These are phyloP conservation scores for Ctenoplectra terminalis DNA, from an alignment of 1,140 invertebrate genomes.

Conservation along the genomic window DNA sequence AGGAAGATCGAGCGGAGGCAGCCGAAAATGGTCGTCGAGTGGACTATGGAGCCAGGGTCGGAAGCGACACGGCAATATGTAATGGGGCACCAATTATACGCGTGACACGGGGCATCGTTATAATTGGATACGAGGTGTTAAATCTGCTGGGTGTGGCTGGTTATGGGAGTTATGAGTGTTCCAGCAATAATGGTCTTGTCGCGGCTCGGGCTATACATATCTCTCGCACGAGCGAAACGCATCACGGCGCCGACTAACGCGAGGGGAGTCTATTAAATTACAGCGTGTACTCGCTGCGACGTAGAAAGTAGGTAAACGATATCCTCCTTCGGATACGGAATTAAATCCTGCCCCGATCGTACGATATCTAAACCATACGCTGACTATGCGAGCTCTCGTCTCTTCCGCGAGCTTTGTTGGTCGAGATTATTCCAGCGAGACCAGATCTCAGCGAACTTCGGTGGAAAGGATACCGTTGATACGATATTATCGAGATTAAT, in stretches of 20 bases:
- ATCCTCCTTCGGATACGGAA: constrained; percentile 56
- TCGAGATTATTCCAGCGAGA: background rate
- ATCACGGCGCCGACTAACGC: constrained; percentile 61
- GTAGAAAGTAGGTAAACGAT: constrained; percentile 65
- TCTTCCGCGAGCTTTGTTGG: background rate
- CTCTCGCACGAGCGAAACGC: constrained; percentile 59
- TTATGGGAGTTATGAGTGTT: constrained; percentile 71
- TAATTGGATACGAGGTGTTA: constrained; percentile 77
- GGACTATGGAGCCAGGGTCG: constrained; percentile 24
- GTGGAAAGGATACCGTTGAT: too few relatives aligned
- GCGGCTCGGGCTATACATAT: constrained; percentile 54
- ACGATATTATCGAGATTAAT: too few relatives aligned
- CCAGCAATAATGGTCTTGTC: constrained; percentile 73
- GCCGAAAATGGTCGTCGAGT: background rate
- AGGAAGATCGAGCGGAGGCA: background rate
- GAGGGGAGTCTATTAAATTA: constrained; percentile 69
- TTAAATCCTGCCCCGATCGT: constrained; percentile 52
- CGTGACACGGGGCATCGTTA: constrained; percentile 63
- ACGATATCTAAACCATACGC: constrained; percentile 39
- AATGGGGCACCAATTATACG: constrained; percentile 58
- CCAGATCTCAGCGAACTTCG: background rate
- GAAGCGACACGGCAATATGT: constrained; percentile 40
- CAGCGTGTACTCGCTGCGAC: constrained; percentile 56
- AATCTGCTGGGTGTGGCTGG: constrained; percentile 73
- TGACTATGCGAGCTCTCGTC: background rate